Evolutionary conservation across 2,797 vertebrate genomes (phyloP).

Genomic region (Anguilla marmorata): DNA sequence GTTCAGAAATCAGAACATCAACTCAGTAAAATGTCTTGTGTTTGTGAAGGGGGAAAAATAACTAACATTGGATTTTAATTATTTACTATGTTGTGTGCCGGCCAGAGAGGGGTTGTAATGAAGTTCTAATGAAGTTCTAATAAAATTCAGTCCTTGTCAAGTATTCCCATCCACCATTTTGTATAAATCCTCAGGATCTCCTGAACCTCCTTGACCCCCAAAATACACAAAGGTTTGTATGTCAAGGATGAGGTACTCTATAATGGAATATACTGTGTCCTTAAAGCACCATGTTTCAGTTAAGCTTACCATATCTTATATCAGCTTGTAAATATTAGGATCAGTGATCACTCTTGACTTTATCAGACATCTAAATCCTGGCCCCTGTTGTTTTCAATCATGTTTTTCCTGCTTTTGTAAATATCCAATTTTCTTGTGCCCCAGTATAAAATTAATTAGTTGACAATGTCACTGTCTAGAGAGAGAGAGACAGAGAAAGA

Average conservation of each 20-base stretch:
- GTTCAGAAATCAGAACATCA: too few relatives aligned
- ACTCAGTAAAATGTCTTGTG: too few relatives aligned
- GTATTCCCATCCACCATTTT: background rate
- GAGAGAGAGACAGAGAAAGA: background rate
- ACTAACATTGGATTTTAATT: too few relatives aligned
- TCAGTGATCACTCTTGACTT: background rate
- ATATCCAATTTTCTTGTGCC: background rate
- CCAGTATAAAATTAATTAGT: constrained; percentile 13
- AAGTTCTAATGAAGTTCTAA: too few relatives aligned
- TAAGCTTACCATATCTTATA: background rate
- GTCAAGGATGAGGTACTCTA: background rate
- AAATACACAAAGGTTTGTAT: background rate
- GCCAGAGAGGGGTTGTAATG: background rate
- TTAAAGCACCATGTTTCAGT: background rate
- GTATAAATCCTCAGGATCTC: background rate
- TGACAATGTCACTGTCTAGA: background rate
- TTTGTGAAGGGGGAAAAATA: too few relatives aligned
- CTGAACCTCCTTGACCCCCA: background rate
- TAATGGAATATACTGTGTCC: background rate
- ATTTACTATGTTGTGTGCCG: background rate
- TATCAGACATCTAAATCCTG: background rate
- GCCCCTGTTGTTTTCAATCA: background rate
- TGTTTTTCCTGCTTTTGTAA: background rate
- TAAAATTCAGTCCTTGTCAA: background rate
- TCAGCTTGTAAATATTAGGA: background rate